phyloP scores from a whole-genome alignment of 2,797 vertebrate genomes.

The Thripadectes ignobilis region DNA sequence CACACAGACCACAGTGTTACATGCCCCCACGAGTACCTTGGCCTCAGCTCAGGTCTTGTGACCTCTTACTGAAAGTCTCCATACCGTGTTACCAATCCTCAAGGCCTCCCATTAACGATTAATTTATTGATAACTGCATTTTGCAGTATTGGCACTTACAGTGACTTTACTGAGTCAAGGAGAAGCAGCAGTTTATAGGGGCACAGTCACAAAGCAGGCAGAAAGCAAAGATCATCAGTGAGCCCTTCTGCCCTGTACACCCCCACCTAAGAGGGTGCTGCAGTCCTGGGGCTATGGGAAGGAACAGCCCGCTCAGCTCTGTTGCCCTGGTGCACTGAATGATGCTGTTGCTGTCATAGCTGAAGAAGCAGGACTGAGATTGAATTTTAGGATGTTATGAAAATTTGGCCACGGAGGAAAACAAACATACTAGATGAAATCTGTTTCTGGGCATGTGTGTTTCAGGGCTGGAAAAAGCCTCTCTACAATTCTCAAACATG shows the following conservation, averaged over 20 bases:
- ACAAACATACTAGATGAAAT: neutral
- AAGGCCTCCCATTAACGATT: neutral
- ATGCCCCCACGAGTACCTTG: rapidly evolving
- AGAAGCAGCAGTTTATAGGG: neutral
- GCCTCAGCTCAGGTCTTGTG: neutral
- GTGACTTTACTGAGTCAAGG: neutral
- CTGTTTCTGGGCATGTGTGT: neutral
- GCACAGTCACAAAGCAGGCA: neutral
- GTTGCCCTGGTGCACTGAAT: neutral
- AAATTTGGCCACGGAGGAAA: neutral
- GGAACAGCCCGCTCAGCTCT: neutral
- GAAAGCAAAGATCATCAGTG: neutral
- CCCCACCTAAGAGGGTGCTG: neutral
- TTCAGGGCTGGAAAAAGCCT: neutral
- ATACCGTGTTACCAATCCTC: neutral
- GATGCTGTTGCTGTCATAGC: neutral
- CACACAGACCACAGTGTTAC: neutral
- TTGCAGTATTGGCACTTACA: neutral
- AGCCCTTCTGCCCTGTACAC: neutral
- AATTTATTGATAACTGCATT: rapidly evolving
- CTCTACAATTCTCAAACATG: neutral
- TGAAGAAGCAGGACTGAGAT: neutral
- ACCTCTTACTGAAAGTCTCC: neutral
- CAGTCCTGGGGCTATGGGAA: rapidly evolving
- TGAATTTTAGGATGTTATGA: neutral